Percentiles rank a stretch among this genome's conserved stretches.
phyloP scores from a whole-genome alignment of 2,113 vertebrate species.

The Dasypus novemcinctus region DNA sequence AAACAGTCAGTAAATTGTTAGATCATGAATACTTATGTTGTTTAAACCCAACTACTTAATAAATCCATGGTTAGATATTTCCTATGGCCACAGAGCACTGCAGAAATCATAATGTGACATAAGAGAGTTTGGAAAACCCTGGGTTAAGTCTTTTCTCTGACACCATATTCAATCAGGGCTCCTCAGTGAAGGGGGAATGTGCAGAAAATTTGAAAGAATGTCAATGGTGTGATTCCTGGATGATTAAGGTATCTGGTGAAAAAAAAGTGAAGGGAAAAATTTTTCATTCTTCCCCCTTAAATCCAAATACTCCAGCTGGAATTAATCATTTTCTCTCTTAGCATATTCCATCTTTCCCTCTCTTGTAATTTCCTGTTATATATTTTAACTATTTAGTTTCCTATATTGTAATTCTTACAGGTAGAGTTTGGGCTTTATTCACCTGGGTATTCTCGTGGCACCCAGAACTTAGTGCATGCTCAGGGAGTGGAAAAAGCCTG shows the following conservation, averaged over 20 bases:
- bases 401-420: background rate
- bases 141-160: background rate
- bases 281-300: background rate
- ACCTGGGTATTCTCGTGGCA: background rate
- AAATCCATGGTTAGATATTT: background rate
- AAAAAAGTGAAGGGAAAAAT: background rate
- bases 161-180: background rate
- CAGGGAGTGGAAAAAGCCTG: background rate
- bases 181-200: background rate
- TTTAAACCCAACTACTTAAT: background rate
- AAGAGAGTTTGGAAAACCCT: background rate
- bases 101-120: background rate
- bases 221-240: background rate
- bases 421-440: background rate
- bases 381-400: background rate
- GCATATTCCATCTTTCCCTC: background rate
- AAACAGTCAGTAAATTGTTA: background rate
- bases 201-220: background rate
- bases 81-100: background rate
- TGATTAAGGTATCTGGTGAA: background rate
- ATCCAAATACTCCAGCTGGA: background rate
- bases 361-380: background rate
- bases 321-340: background rate
- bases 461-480: background rate
- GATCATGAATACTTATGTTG: background rate